These are phyloP conservation scores for Oreochromis grahami DNA, from an alignment of 2,797 vertebrate species.

Conservation along the genomic window DNA sequence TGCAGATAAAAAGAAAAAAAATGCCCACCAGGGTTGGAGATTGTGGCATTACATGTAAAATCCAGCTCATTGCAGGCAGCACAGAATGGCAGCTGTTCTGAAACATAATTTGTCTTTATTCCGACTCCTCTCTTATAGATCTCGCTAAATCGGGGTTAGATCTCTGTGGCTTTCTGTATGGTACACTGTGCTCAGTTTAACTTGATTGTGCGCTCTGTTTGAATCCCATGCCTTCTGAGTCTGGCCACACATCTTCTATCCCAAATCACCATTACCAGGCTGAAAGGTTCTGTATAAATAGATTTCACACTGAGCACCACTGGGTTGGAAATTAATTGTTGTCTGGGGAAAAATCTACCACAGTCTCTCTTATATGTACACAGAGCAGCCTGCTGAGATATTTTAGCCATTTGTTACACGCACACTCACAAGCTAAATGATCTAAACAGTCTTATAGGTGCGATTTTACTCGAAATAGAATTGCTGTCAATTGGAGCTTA, in stretches of 20 bases:
- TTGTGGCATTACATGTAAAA: constrained; percentile 12
- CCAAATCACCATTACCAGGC: constrained; percentile 18
- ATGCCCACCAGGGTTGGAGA: neutral
- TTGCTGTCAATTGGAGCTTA: neutral
- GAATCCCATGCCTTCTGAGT: neutral
- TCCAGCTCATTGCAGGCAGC: constrained; percentile 6
- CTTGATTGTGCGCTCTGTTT: constrained; percentile 24
- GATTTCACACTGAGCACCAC: constrained; percentile 49
- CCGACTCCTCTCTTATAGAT: constrained; percentile 9
- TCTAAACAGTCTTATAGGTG: neutral
- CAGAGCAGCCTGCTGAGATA: constrained; percentile 26
- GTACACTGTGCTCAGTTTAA: constrained; percentile 27
- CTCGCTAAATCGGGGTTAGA: constrained; percentile 42
- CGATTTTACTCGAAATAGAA: neutral
- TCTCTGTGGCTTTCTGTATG: constrained; percentile 25
- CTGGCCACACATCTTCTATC: neutral
- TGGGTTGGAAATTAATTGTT: constrained; percentile 50
- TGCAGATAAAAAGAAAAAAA: constrained; percentile 19
- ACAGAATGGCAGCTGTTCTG: constrained; percentile 2
- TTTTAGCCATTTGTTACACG: constrained; percentile 40
- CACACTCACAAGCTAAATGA: neutral
- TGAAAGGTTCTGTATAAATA: constrained; percentile 56
- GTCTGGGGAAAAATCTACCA: constrained; percentile 38
- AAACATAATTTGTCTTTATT: constrained; percentile 10
- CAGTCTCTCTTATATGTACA: constrained; percentile 16